Evolutionary conservation across 1,140 invertebrate species (phyloP).

Genomic region (Anoplolepis gracilipes): DNA sequence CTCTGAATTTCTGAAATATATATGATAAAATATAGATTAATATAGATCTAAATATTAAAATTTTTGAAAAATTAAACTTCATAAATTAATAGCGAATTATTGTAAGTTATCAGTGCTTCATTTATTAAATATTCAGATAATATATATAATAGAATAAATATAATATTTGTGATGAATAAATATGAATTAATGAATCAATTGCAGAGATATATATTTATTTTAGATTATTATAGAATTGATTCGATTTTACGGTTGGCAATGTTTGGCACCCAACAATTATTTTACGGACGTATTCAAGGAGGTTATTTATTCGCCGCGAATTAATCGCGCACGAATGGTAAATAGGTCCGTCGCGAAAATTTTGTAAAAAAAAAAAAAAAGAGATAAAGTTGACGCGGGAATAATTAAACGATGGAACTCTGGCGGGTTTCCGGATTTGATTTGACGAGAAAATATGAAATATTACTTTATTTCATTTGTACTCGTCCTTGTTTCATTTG

Average conservation of each 20-base stretch:
- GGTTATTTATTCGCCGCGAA: slow-evolving; percentile 52
- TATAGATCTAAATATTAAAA: not conserved
- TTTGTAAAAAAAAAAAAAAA: slow-evolving; percentile 50
- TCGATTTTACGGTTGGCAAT: slow-evolving; percentile 45
- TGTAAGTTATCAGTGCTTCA: not conserved
- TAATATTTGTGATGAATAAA: slow-evolving; percentile 49
- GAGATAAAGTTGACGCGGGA: slow-evolving; percentile 40
- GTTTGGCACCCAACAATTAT: slow-evolving; percentile 37
- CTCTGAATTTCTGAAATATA: slow-evolving; percentile 9
- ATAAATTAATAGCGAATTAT: slow-evolving; percentile 19
- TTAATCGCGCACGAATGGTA: slow-evolving; percentile 56
- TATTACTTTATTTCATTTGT: slow-evolving; percentile 35
- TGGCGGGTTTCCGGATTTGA: slow-evolving; percentile 51
- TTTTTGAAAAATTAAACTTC: slow-evolving; percentile 3
- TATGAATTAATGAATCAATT: slow-evolving; percentile 49
- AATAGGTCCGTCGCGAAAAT: slow-evolving; percentile 49
- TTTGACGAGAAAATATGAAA: slow-evolving; percentile 56
- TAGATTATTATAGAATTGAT: slow-evolving; percentile 53
- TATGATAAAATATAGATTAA: not conserved
- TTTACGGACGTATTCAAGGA: slow-evolving; percentile 51
- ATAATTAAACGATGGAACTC: slow-evolving; percentile 56
- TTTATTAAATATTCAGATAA: slow-evolving; percentile 36
- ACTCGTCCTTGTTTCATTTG: not conserved
- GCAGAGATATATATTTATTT: slow-evolving; percentile 38
- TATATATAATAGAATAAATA: no score